phyloP scores from a whole-genome alignment of 2,797 vertebrate genomes.

The Acanthiza pusilla region DNA sequence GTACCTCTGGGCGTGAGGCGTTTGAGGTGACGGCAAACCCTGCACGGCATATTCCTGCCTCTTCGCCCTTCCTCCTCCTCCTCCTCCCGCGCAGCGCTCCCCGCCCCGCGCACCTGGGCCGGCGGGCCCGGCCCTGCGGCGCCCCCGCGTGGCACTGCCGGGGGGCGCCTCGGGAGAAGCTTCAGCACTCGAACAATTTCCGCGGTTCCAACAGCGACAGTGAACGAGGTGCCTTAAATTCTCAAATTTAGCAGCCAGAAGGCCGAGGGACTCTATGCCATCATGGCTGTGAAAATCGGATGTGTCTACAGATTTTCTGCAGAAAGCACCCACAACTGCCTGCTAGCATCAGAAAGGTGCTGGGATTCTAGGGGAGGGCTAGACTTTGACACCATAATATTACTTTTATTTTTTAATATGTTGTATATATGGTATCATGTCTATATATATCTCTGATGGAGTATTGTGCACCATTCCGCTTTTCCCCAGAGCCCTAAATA shows the following conservation, averaged over 20 bases:
- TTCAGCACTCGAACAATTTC: rapidly evolving
- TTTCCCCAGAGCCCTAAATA: neutral
- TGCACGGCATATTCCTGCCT: rapidly evolving
- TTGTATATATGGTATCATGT: neutral
- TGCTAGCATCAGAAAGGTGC: neutral
- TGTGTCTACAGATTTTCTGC: neutral
- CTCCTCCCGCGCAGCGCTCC: too few relatives aligned
- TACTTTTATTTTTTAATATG: neutral
- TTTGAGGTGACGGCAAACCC: neutral
- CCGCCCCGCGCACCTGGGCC: neutral
- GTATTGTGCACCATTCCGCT: neutral
- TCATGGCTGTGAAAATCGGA: neutral
- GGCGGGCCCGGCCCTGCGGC: neutral
- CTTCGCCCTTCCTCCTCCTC: rapidly evolving
- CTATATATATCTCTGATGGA: neutral
- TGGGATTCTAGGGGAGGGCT: neutral
- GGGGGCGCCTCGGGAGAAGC: rapidly evolving
- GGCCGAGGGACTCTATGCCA: rapidly evolving
- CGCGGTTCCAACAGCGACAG: neutral
- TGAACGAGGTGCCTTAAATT: neutral
- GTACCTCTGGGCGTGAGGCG: neutral
- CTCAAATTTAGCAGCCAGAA: rapidly evolving
- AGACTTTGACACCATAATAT: neutral
- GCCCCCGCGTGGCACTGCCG: neutral
- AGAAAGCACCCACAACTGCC: neutral